Percentiles rank a stretch among this genome's conserved stretches.
Conservation (phyloP, 2,888 invertebrate species). For the Napeogenes sylphis region DNA sequence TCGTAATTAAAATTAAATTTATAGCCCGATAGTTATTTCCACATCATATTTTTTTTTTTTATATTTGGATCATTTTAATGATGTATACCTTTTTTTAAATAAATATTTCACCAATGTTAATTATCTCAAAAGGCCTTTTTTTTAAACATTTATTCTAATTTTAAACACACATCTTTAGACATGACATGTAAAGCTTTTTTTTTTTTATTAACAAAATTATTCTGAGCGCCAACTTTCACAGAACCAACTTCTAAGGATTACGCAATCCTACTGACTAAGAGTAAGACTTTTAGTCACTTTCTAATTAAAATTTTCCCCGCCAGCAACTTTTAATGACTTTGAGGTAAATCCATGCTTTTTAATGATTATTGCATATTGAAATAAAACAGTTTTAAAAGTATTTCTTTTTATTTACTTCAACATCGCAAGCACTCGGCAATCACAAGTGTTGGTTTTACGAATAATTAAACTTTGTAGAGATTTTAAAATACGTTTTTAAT, state of each 20-base stretch:
- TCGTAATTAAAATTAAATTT: too few species aligned
- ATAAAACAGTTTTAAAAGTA: constrained; percentile 1
- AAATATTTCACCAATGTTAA: too few species aligned
- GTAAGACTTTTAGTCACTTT: not conserved
- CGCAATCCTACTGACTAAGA: not conserved
- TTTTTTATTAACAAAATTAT: too few species aligned
- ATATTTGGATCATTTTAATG: too few species aligned
- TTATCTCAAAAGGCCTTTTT: too few species aligned
- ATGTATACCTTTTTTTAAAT: too few species aligned
- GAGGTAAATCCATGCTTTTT: not conserved
- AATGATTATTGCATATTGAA: constrained; percentile 6
- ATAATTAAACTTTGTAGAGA: constrained; percentile 14
- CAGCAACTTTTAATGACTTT: constrained; percentile 8
- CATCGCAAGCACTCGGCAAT: constrained; percentile 1
- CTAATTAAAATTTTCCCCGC: constrained; percentile 9
- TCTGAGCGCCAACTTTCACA: too few species aligned
- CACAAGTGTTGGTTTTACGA: constrained; percentile 17
- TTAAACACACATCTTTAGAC: too few species aligned
- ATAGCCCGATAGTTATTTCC: too few species aligned
- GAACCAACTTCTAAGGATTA: not conserved
- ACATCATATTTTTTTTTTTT: too few species aligned
- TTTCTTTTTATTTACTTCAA: constrained; percentile 4
- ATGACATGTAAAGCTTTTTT: too few species aligned
- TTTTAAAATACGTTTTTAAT: constrained; percentile 11
- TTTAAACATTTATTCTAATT: too few species aligned